Percentiles rank a stretch among this genome's conserved stretches.
phyloP scores from a whole-genome alignment of 2,888 invertebrate genomes.

The Crepidodera aurea region DNA sequence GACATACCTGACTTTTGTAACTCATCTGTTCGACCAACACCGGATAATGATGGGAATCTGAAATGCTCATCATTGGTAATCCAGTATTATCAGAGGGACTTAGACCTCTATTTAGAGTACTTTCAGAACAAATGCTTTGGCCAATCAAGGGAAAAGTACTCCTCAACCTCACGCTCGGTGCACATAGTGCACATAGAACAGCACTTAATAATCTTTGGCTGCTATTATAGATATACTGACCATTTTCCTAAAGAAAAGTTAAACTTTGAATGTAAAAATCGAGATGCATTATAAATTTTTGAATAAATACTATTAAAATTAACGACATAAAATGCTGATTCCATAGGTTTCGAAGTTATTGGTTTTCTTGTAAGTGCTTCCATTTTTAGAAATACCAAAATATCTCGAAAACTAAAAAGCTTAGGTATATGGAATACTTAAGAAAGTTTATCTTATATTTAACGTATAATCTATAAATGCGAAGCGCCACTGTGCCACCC shows the following conservation, averaged over 20 bases:
- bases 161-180: conserved; percentile 76
- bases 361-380: too few species aligned
- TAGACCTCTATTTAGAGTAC: conserved; percentile 65
- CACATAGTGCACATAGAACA: conserved; percentile 85
- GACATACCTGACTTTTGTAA: conserved; percentile 67
- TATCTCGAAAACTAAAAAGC: too few species aligned
- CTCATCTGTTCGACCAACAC: conserved; percentile 82
- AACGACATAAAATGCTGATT: too few species aligned
- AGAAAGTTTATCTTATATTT: too few species aligned
- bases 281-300: too few species aligned
- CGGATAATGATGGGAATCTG: conserved; percentile 77
- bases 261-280: too few species aligned
- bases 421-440: too few species aligned
- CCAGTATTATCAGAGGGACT: conserved; percentile 77
- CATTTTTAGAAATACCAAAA: too few species aligned
- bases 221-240: conserved; percentile 43
- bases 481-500: too few species aligned
- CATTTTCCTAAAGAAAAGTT: conserved; percentile 56
- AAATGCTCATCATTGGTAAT: conserved; percentile 71
- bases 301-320: too few species aligned
- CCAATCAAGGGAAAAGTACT: conserved; percentile 78
- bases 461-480: too few species aligned
- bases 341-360: too few species aligned
- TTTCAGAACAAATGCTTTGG: conserved; percentile 55
- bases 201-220: conserved; percentile 77